Evolutionary conservation across 2,113 vertebrate genomes (phyloP).

Genomic region (Pardalotus punctatus): DNA sequence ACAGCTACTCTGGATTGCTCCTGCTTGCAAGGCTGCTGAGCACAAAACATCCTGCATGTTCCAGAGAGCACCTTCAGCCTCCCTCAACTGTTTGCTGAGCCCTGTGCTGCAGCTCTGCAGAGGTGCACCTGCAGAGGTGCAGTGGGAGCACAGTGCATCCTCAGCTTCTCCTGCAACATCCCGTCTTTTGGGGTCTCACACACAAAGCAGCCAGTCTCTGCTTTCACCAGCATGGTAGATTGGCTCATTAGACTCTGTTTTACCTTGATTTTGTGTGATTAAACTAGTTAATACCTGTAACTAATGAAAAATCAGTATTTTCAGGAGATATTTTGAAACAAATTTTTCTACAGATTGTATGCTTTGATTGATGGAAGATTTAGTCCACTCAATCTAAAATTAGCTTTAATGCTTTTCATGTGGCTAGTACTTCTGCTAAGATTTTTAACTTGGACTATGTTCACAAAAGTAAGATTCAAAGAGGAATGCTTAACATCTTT

Average conservation of each 20-base stretch:
- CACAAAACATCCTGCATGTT: too few relatives aligned
- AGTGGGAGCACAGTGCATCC: neutral
- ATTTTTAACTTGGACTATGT: neutral
- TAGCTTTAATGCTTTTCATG: neutral
- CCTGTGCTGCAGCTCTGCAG: neutral
- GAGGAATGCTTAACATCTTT: neutral
- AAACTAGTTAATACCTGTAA: neutral
- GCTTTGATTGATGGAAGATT: neutral
- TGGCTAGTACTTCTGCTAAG: neutral
- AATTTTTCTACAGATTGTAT: neutral
- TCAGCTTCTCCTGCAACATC: neutral
- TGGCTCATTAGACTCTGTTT: neutral
- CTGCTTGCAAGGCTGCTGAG: neutral
- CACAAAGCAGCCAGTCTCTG: neutral
- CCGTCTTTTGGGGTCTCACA: neutral
- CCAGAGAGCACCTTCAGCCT: neutral
- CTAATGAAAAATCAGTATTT: neutral
- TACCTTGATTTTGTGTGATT: neutral
- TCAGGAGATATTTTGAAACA: neutral
- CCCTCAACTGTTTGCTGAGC: rapidly evolving
- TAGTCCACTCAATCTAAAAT: neutral
- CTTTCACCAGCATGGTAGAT: neutral
- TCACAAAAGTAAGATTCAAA: neutral
- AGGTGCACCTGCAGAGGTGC: neutral
- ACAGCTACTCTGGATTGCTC: neutral